Evolutionary conservation across 2,888 invertebrate species (phyloP).

Genomic region (Boloria euphrosyne): DNA sequence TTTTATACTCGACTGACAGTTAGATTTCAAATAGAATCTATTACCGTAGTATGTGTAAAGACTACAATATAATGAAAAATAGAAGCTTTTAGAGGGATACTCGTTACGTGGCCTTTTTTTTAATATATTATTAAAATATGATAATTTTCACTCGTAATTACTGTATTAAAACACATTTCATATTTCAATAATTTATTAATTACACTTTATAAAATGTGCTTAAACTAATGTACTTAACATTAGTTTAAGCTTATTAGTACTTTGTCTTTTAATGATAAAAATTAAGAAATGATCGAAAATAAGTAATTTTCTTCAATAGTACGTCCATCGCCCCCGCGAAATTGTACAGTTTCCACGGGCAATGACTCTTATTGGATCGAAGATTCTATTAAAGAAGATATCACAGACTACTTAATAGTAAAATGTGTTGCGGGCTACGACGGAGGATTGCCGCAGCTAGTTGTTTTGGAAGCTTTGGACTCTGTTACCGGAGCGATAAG

Average conservation of each 20-base stretch:
- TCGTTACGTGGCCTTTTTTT: no score
- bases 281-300: no score
- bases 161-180: no score
- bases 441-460: slow-evolving; percentile 93
- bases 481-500: slow-evolving; percentile 85
- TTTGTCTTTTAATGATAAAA: not conserved
- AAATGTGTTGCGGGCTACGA: slow-evolving; percentile 94
- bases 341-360: slow-evolving; percentile 90
- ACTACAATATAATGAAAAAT: no score
- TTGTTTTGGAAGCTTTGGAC: slow-evolving; percentile 91
- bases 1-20: no score
- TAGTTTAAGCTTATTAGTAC: not conserved
- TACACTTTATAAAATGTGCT: not conserved
- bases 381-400: slow-evolving; percentile 61
- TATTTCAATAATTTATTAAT: not conserved
- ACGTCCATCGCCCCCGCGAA: slow-evolving; percentile 90
- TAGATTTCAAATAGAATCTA: no score
- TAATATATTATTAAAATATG: no score
- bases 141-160: no score
- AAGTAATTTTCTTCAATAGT: slow-evolving; percentile 65
- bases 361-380: slow-evolving; percentile 79
- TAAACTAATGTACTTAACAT: no score
- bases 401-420: slow-evolving; percentile 84
- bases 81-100: no score
- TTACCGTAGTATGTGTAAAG: no score